Evolutionary conservation across 1,140 invertebrate genomes (phyloP), one percentile per base, ranked within the genome.

Genomic region (Solen grandis): DNA sequence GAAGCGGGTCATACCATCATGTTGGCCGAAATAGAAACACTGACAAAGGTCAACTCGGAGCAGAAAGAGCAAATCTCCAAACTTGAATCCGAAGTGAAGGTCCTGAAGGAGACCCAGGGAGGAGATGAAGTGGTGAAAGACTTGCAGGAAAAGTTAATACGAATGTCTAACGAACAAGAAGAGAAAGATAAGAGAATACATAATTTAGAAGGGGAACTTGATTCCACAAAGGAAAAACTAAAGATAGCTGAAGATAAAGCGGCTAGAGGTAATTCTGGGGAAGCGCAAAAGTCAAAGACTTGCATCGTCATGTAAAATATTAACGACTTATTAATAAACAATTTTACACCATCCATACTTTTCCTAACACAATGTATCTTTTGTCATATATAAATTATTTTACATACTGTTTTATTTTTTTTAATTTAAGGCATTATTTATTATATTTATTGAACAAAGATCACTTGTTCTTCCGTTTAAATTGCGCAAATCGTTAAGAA

Each of bases 281-380:
- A 8, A 19, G 68, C 35, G 46, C 68, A 52, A 13, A 70, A 60
- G 27, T 80, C 77, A 22, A 80, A 72, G 65, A 80, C 77, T 19
- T 80, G 77, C 50, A 36, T 52, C 36, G n/a, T 80, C 13, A 80
- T 80, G 77, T 80, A 69, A 46, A n/a, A n/a, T n/a, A n/a, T n/a
- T n/a, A n/a, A n/a, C n/a, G n/a, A n/a, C n/a, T n/a, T n/a, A n/a
- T n/a, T n/a, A n/a, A n/a, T n/a, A n/a, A n/a, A n/a, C n/a, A n/a
- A n/a, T n/a, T n/a, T n/a, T n/a, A n/a, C n/a, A n/a, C n/a, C n/a
- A n/a, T n/a, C n/a, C n/a, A n/a, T n/a, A n/a, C n/a, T n/a, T n/a
- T n/a, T n/a, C n/a, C n/a, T n/a, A n/a, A n/a, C n/a, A n/a, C n/a
- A n/a, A n/a, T n/a, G n/a, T n/a, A n/a, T n/a, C n/a, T n/a, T n/a